Evolutionary conservation across 2,113 vertebrate species (phyloP).

Genomic region (Prionailurus bengalensis): DNA sequence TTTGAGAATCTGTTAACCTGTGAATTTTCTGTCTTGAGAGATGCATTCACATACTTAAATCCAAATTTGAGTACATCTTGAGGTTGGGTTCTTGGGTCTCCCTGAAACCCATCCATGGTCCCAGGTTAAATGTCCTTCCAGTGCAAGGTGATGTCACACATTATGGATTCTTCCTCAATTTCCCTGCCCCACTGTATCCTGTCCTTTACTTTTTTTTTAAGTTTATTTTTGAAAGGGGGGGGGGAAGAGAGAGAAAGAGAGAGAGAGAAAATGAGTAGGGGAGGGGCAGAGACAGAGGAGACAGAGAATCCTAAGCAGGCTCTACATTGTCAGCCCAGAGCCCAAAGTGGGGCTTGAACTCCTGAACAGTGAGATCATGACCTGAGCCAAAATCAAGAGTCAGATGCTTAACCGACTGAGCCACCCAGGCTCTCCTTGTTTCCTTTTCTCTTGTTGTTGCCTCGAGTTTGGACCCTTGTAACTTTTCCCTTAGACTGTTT

Average conservation of each 20-base stretch:
- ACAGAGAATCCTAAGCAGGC: too few relatives aligned
- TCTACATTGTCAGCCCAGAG: not conserved
- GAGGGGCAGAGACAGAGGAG: too few relatives aligned
- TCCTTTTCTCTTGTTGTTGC: not conserved
- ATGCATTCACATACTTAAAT: not conserved
- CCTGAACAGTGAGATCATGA: too few relatives aligned
- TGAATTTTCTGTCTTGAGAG: not conserved
- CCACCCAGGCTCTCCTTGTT: not conserved
- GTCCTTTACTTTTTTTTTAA: not conserved
- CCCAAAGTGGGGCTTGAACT: too few relatives aligned
- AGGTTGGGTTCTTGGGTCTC: not conserved
- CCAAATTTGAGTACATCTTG: not conserved
- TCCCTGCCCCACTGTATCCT: not conserved
- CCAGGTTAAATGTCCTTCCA: not conserved
- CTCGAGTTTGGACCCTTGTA: not conserved
- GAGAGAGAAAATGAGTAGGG: too few relatives aligned
- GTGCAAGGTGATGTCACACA: not conserved
- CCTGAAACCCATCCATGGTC: not conserved
- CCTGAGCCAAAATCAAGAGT: too few relatives aligned
- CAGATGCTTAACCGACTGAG: too few relatives aligned
- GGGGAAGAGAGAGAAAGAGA: too few relatives aligned
- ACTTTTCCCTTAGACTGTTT: not conserved
- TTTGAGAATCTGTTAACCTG: constrained; percentile 39
- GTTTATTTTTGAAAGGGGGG: too few relatives aligned
- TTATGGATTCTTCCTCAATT: not conserved